Evolutionary conservation across 2,888 invertebrate genomes (phyloP), one percentile per base, ranked within the genome.

Genomic region (Pogonocherus hispidulus): DNA sequence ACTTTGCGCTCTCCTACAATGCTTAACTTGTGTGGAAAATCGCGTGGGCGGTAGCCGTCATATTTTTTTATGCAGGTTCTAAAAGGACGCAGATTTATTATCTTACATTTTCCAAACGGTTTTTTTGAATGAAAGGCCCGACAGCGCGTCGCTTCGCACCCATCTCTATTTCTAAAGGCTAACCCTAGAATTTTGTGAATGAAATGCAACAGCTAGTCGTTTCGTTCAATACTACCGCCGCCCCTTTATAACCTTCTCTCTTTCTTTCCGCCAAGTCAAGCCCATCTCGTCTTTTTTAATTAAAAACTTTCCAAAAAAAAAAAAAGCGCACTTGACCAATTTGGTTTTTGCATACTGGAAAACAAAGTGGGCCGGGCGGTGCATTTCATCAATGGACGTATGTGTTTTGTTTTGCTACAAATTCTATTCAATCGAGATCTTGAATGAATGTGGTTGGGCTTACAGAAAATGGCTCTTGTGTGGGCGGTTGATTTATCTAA

Each of bases 151-250:
- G 16, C 5, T 23, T 47, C 59, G 59, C 59, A 47, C 59, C 59
- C 59, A 59, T 44, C 59, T 59, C 59, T 59, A 59, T 59, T 59
- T 18, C 59, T 47, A 59, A 47, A 59, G 59, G 59, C 59, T 46
- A 59, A 59, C 59, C 47, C 59, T 59, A 59, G 59, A 78, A 78
- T 76, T 79, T 80, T 80, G 80, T 80, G 80, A 80, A 80, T 80
- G 80, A 79, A 80, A 80, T 80, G 80, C 80, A 80, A 80, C 80
- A 80, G 80, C 80, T 80, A 79, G 79, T 78, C 80, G 79, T 76
- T 80, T 79, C 76, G 77, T 78, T 76, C 77, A 66, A 66, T 66
- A 66, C 65, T 66, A 66, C 65, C 52, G 59, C 57, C 65, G 65
- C 57, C 65, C 65, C 65, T 66, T 66, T 66, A 51, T 18, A 56